phyloP scores from a whole-genome alignment of 2,888 invertebrate species.

The Drosophila lutescens region DNA sequence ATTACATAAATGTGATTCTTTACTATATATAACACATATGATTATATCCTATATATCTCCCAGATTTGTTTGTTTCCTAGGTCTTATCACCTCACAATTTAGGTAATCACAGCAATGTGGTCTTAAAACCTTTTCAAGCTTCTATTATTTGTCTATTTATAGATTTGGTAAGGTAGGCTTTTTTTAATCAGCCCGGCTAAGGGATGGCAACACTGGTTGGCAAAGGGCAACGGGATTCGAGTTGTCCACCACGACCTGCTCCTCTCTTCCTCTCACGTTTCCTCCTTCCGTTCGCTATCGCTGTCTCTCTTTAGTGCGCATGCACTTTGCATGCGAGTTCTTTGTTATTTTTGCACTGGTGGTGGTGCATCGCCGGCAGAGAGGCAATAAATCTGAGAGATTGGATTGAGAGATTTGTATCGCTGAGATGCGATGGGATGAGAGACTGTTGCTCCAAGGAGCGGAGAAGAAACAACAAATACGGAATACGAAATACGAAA shows the following conservation, averaged over 20 bases:
- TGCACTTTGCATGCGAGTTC: constrained; percentile 51
- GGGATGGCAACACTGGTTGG: constrained; percentile 6
- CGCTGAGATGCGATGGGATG: neutral
- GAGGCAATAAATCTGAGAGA: constrained; percentile 23
- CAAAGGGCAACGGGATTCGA: constrained; percentile 69
- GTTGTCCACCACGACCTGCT: constrained; percentile 37
- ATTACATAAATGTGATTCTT: too few species aligned
- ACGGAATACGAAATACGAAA: constrained; percentile 27
- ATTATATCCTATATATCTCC: neutral
- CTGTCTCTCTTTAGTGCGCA: constrained; percentile 74
- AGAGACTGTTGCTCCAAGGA: constrained; percentile 64
- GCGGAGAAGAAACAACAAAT: constrained; percentile 16
- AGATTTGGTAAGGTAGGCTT: neutral
- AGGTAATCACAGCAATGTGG: too few species aligned
- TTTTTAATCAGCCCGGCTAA: neutral
- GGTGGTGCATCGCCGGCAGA: constrained; percentile 38
- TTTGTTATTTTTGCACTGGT: constrained; percentile 22
- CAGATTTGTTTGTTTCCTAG: neutral
- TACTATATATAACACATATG: too few species aligned
- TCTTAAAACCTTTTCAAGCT: too few species aligned
- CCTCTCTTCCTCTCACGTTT: neutral
- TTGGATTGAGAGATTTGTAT: constrained; percentile 40
- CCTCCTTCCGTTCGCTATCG: constrained; percentile 55
- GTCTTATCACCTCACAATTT: too few species aligned
- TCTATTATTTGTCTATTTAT: neutral